These are phyloP conservation scores for Syngnathus acus DNA, from an alignment of 2,797 vertebrate species.

Conservation along the genomic window DNA sequence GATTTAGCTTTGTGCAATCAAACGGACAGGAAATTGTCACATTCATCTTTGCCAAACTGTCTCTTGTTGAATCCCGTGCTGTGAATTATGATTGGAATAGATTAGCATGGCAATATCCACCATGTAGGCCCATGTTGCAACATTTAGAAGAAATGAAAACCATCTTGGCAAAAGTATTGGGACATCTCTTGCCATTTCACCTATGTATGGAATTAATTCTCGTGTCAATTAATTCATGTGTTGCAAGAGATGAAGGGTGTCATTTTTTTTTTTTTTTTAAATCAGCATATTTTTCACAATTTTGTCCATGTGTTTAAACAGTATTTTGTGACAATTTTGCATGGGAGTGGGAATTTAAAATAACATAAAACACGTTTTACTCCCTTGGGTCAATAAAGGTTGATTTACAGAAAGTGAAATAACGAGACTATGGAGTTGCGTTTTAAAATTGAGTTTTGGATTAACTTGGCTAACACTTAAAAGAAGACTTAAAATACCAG, in stretches of 20 bases:
- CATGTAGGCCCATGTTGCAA: not conserved
- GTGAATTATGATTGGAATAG: slow-evolving; percentile 26
- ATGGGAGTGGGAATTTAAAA: too few relatives aligned
- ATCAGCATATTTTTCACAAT: too few relatives aligned
- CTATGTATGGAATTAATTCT: not conserved
- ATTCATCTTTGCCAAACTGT: slow-evolving; percentile 29
- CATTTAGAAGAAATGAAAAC: not conserved
- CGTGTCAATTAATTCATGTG: not conserved
- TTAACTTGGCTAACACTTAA: too few relatives aligned
- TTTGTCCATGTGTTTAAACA: too few relatives aligned
- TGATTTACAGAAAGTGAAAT: too few relatives aligned
- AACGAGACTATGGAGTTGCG: not conserved
- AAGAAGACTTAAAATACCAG: not conserved
- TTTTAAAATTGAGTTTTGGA: not conserved
- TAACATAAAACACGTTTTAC: too few relatives aligned
- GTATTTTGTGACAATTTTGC: too few relatives aligned
- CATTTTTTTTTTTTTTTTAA: not conserved
- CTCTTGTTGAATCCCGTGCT: slow-evolving; percentile 29
- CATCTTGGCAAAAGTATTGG: not conserved
- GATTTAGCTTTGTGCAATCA: slow-evolving; percentile 33
- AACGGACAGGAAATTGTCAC: slow-evolving; percentile 39
- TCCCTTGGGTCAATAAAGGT: too few relatives aligned
- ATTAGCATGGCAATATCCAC: slow-evolving; percentile 28
- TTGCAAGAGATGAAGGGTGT: not conserved
- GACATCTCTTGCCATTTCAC: not conserved